A percentile compares a stretch with the other conserved stretches of the same genome.
Evolutionary conservation across 1,140 invertebrate species (phyloP).

Genomic region (Dysdera silvatica): DNA sequence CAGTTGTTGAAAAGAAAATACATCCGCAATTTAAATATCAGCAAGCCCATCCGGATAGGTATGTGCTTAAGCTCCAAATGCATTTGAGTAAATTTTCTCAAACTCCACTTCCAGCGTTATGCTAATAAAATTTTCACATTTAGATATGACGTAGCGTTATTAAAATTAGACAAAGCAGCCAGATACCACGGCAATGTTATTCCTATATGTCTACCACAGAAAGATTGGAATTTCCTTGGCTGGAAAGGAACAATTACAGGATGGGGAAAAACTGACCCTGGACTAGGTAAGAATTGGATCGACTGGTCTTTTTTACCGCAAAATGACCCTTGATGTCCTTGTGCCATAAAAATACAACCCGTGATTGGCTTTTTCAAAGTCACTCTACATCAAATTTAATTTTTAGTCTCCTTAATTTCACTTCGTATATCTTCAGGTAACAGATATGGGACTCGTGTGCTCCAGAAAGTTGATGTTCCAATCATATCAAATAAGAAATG

Average conservation of each 20-base stretch:
- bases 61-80: too few species aligned
- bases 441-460: constrained; percentile 65
- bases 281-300: constrained; percentile 39
- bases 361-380: too few species aligned
- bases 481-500: constrained; percentile 51
- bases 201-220: constrained; percentile 65
- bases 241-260: constrained; percentile 56
- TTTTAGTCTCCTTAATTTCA: not conserved
- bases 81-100: too few species aligned
- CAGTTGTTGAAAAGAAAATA: constrained; percentile 61
- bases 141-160: constrained; percentile 69
- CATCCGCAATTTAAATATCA: constrained; percentile 72
- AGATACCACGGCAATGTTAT: constrained; percentile 59
- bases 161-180: constrained; percentile 61
- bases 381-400: too few species aligned
- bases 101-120: too few species aligned
- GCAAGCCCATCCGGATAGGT: constrained; percentile 67
- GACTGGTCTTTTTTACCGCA: not conserved
- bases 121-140: too few species aligned
- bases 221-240: constrained; percentile 37
- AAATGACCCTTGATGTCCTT: not conserved
- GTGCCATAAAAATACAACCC: not conserved
- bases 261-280: constrained; percentile 76
- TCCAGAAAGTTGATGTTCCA: constrained; percentile 58
- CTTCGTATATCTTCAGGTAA: constrained; percentile 41